A percentile compares a stretch with the other conserved stretches of the same genome.
These are phyloP conservation scores for Rhinophrynus dorsalis DNA, from an alignment of 2,797 vertebrate genomes.

Conservation along the genomic window DNA sequence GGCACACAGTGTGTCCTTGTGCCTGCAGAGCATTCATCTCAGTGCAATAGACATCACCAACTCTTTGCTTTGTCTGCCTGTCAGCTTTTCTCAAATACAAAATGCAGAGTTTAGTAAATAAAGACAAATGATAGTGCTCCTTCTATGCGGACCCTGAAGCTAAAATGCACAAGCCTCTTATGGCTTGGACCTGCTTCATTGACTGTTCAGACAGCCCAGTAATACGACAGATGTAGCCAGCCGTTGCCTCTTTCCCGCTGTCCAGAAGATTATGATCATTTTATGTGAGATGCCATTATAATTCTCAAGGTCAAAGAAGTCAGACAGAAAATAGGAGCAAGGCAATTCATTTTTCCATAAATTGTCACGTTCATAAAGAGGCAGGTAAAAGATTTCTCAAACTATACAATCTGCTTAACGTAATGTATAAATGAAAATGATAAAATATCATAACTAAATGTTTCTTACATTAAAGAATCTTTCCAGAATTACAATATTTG, in stretches of 20 bases:
- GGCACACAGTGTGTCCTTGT: slow-evolving; percentile 70
- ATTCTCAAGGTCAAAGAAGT: slow-evolving; percentile 80
- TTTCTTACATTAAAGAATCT: too few relatives aligned
- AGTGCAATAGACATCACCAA: slow-evolving; percentile 68
- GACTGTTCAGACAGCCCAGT: slow-evolving; percentile 82
- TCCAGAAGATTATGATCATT: slow-evolving; percentile 82
- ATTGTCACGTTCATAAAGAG: background rate
- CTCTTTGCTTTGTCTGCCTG: slow-evolving; percentile 72
- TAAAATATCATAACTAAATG: too few relatives aligned
- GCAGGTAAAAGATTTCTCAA: too few relatives aligned
- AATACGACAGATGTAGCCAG: slow-evolving; percentile 83
- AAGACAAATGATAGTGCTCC: slow-evolving; percentile 81
- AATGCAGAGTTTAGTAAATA: slow-evolving; percentile 81
- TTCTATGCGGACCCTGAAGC: slow-evolving; percentile 75
- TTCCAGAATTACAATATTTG: too few relatives aligned
- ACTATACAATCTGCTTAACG: too few relatives aligned
- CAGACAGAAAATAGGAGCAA: slow-evolving; percentile 65
- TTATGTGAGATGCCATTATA: slow-evolving; percentile 79
- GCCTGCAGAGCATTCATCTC: slow-evolving; percentile 75
- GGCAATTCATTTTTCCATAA: slow-evolving; percentile 60
- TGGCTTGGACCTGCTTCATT: slow-evolving; percentile 82
- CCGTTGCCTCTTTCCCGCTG: slow-evolving; percentile 78
- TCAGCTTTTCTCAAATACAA: slow-evolving; percentile 71
- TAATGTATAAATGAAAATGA: too few relatives aligned
- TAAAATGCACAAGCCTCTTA: slow-evolving; percentile 79